Base-by-base conservation (phyloP, 2,888 invertebrate genomes). In the Acleris holmiana region DNA sequence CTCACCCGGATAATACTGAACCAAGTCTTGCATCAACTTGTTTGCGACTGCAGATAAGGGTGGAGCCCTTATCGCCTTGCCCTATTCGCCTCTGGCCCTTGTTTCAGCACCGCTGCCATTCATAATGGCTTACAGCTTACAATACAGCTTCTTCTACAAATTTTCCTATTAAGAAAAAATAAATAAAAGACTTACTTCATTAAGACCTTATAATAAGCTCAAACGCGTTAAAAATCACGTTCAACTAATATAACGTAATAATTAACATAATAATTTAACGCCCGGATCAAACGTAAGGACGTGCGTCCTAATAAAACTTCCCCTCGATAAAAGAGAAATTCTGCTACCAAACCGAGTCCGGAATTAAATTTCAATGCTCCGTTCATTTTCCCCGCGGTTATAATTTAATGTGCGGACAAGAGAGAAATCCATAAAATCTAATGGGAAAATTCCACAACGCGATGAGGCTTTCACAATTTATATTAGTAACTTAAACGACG, bases 391-490 rank as follows among this genome's bases (percentile, higher is more conserved):
- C 83, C 84, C 78, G 79, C 75, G 76, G 82, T 86, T 86, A 86
- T 88, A 88, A 89, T 90, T 90, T 88, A 88, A 90, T 88, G 85
- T 81, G 82, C 84, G 85, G 85, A 85, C 85, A 85, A 85, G 84
- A 81, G 83, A 76, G 82, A 86, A 85, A 88, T 88, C 88, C 88
- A 88, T 91, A 88, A 91, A 91, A 86, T 83, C 79, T 87, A 91
- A 91, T 90, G 84, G 88, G 80, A 83, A 77, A 89, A 89, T 90
- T 89, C 86, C 85, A 75, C 78, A 75, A 79, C 69, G 80, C 82
- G 80, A 84, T 84, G 85, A 85, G 81, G 80, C 83, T 82, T 77
- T 82, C 77, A 78, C 86, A 87, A 89, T 89, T 89, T 88, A 89
- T 89, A 84, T 88, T 81, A 79, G 78, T 73, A 72, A 68, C 75